phyloP scores from a whole-genome alignment of 2,113 vertebrate species.

The Urocitellus parryii region DNA sequence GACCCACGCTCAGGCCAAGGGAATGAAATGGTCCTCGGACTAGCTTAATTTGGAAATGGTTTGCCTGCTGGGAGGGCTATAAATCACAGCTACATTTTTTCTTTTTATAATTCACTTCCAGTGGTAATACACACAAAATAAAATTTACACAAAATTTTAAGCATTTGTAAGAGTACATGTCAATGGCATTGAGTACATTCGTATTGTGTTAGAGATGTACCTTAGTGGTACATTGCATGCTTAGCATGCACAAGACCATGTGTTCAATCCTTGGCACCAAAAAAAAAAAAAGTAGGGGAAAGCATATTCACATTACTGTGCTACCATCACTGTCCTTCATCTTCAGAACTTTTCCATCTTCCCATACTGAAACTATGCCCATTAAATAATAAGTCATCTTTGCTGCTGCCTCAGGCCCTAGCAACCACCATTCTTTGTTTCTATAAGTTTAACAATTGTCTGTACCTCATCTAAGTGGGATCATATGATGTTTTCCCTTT shows the following conservation, averaged over 20 bases:
- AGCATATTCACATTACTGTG: background rate
- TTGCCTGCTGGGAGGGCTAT: background rate
- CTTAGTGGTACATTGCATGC: background rate
- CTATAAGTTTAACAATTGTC: background rate
- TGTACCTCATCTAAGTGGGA: background rate
- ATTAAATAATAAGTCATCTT: background rate
- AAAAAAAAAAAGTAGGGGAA: background rate
- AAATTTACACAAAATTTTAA: background rate
- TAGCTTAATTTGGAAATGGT: background rate
- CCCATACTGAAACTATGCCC: background rate
- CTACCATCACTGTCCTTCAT: background rate
- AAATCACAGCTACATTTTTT: background rate
- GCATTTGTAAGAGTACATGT: background rate
- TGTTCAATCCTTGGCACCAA: background rate
- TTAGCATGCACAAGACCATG: no score
- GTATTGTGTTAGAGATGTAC: fast-evolving
- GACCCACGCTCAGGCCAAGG: no score
- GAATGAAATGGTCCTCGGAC: no score
- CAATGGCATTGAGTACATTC: no score
- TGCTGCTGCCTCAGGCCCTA: background rate
- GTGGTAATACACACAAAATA: background rate
- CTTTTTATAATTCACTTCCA: background rate
- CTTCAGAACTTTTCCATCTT: background rate
- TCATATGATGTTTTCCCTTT: background rate
- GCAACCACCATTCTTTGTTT: background rate